These are phyloP conservation scores for Sinella curviseta DNA, from an alignment of 1,140 invertebrate species.

Conservation along the genomic window DNA sequence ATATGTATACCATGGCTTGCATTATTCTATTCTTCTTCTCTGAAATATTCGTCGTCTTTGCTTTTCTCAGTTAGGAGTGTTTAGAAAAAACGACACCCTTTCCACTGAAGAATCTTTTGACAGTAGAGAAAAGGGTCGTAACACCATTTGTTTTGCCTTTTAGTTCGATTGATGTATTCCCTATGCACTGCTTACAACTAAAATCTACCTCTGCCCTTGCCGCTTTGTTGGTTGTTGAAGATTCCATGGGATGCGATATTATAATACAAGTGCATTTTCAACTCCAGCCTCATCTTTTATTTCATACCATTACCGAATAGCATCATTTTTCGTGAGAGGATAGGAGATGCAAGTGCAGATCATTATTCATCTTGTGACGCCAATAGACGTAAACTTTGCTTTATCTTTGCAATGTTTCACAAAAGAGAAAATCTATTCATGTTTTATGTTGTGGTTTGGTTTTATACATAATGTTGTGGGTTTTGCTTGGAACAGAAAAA, in stretches of 20 bases:
- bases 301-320: background rate
- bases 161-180: conserved; percentile 9
- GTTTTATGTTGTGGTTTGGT: background rate
- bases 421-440: background rate
- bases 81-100: background rate
- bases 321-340: background rate
- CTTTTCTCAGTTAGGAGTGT: background rate
- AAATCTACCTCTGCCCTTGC: too few species aligned
- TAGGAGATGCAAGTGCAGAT: background rate
- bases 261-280: too few species aligned
- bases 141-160: conserved; percentile 8
- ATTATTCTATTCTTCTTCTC: background rate
- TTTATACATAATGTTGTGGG: background rate
- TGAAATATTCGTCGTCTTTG: background rate
- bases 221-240: too few species aligned
- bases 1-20: background rate
- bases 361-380: conserved; percentile 7
- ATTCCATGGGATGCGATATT: too few species aligned
- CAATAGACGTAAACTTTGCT: background rate
- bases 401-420: background rate
- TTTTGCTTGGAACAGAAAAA: background rate
- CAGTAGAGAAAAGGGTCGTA: conserved; percentile 4
- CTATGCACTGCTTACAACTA: background rate
- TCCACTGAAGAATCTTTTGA: background rate
- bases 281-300: background rate